Base-by-base conservation (phyloP, 2,888 invertebrate species). In the Argyresthia albistria region DNA sequence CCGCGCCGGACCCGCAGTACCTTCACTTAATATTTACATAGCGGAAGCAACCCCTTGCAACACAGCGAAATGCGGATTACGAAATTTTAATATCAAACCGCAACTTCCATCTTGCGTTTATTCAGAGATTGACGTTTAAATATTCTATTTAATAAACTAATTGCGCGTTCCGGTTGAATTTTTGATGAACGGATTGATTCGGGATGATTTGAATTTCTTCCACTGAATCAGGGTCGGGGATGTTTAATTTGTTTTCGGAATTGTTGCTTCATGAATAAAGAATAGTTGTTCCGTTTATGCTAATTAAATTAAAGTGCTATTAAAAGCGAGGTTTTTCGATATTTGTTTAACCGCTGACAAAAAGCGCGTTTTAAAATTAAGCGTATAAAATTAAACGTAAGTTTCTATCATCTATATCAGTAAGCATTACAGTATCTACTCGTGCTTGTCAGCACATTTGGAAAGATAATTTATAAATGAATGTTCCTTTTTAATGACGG, bases 161-260 rank as follows among this genome's bases (percentile, higher is more conserved):
- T 81, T 80, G 76, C 74, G 76, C 70, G 68, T 73, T 75, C 69
- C 64, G 66, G 70, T 74, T 78, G 80, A 84, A 81, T 81, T 80
- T 83, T 83, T 80, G 80, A 86, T 84, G 76, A 76, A 79, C 62
- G 65, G 73, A 80, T 82, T 83, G 83, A 84, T 86, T 81, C 25
- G 79, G 73, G 74, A 77, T 64, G 65, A 70, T 83, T 86, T 82
- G 75, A 81, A 83, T 81, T 78, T 77, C 76, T 78, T 73, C 76
- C 70, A 73, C 72, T 66, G 77, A 78, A 76, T 76, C 74, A 76
- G 70, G 71, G 64, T 65, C 65, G 65, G 62, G 59, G 58, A 60
- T 81, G 81, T 76, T 51, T 51, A 43, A 43, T 51, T 51, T 42
- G 47, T 43, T 51, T 51, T 46, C 46, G 16, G 35, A 50, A 45